These are phyloP conservation scores for Tor tambroides DNA, from an alignment of 2,113 vertebrate species.

Conservation along the genomic window DNA sequence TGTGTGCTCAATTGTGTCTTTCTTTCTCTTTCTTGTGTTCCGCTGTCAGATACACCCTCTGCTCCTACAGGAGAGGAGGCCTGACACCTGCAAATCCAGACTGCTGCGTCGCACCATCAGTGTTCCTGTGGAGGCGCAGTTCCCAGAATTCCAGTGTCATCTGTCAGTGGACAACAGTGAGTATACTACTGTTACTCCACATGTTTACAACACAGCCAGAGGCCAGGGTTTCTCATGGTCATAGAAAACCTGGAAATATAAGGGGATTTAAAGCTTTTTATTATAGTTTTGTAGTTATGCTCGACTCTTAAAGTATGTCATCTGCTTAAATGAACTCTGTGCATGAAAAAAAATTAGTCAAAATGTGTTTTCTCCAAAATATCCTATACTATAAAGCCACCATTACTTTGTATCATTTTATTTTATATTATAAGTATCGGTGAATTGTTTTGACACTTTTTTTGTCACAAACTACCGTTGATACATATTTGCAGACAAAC, in stretches of 20 bases:
- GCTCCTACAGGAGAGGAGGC: constrained; percentile 68
- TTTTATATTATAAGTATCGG: background rate
- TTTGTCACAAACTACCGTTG: background rate
- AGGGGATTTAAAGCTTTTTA: background rate
- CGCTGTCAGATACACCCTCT: constrained; percentile 55
- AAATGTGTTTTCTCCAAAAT: background rate
- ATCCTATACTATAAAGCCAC: background rate
- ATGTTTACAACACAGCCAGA: background rate
- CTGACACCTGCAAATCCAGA: constrained; percentile 69
- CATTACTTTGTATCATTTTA: background rate
- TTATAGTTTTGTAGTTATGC: background rate
- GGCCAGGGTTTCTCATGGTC: background rate
- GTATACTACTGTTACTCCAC: constrained; percentile 45
- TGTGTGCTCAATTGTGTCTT: background rate
- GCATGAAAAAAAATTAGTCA: background rate
- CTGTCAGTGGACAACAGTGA: constrained; percentile 74
- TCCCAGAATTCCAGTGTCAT: constrained; percentile 72
- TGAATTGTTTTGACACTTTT: background rate
- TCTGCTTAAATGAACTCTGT: background rate
- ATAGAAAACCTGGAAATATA: background rate
- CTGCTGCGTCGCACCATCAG: constrained; percentile 81
- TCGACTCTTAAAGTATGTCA: background rate
- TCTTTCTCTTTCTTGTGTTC: background rate
- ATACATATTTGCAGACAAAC: background rate
- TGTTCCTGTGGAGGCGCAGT: constrained; percentile 78